Percentiles rank a stretch among this genome's conserved stretches.
These are phyloP conservation scores for Subacronicta megacephala DNA, from an alignment of 2,888 invertebrate genomes.

Conservation along the genomic window DNA sequence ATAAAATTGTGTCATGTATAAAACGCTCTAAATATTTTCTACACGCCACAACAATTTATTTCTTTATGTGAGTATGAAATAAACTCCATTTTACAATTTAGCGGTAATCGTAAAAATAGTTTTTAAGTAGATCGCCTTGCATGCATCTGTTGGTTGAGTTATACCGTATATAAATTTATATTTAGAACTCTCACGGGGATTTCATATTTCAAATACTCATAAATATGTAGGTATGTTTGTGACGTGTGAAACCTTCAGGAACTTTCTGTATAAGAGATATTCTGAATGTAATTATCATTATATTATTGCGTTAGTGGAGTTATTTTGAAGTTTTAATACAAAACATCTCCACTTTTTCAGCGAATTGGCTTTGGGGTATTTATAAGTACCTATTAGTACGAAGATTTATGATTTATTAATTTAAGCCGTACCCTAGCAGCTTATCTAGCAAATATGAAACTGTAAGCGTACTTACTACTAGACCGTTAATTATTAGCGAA, in stretches of 20 bases:
- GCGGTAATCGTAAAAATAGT: conserved; percentile 62
- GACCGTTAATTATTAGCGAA: too few species aligned
- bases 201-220: conserved; percentile 26
- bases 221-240: conserved; percentile 12
- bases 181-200: conserved; percentile 48
- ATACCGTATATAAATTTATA: conserved; percentile 45
- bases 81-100: conserved; percentile 34
- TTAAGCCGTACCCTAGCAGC: too few species aligned
- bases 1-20: not conserved
- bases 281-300: not conserved
- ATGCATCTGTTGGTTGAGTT: conserved; percentile 57
- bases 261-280: not conserved
- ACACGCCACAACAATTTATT: conserved; percentile 2
- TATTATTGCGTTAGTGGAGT: not conserved
- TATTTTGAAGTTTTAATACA: not conserved
- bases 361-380: too few species aligned
- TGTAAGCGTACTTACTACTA: too few species aligned
- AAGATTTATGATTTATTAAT: too few species aligned
- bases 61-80: conserved; percentile 19
- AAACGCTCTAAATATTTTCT: conserved; percentile 15
- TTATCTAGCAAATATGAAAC: too few species aligned
- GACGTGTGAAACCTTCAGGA: conserved; percentile 2
- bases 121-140: conserved; percentile 27
- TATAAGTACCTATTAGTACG: too few species aligned
- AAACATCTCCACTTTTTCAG: too few species aligned